A percentile compares a stretch with the other conserved stretches of the same genome.
These are phyloP conservation scores for Piezodorus guildinii DNA, from an alignment of 1,140 invertebrate species.

Conservation along the genomic window DNA sequence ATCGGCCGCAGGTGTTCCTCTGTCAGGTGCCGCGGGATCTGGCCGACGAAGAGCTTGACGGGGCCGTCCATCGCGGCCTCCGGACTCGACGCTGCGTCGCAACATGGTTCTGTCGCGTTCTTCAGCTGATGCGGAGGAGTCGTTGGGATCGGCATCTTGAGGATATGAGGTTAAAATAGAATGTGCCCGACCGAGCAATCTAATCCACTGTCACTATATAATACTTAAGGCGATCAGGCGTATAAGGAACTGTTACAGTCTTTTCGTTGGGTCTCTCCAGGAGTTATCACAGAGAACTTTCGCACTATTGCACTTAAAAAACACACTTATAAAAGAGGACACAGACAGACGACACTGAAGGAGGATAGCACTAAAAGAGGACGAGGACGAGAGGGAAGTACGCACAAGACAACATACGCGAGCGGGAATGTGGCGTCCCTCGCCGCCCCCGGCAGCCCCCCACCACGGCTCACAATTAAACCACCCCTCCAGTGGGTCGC, in stretches of 20 bases:
- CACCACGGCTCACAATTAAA: slow-evolving; percentile 9
- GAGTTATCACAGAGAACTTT: background rate
- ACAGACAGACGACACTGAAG: no score
- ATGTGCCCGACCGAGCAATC: no score
- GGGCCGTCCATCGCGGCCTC: slow-evolving; percentile 41
- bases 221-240: no score
- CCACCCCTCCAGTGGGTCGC: slow-evolving; percentile 7
- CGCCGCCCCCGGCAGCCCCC: background rate
- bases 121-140: background rate
- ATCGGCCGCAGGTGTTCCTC: slow-evolving; percentile 80
- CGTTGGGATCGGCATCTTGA: no score
- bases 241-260: background rate
- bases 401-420: slow-evolving; percentile 16
- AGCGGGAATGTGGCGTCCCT: background rate
- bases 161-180: no score
- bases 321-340: background rate
- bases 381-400: background rate
- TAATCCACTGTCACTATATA: no score
- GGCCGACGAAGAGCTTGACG: slow-evolving; percentile 83
- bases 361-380: no score
- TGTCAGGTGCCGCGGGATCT: slow-evolving; percentile 81
- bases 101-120: background rate
- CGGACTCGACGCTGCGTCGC: background rate
- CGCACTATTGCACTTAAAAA: background rate
- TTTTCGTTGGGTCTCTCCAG: background rate